phyloP scores from a whole-genome alignment of 2,888 invertebrate species.

The Leistus spinibarbis region DNA sequence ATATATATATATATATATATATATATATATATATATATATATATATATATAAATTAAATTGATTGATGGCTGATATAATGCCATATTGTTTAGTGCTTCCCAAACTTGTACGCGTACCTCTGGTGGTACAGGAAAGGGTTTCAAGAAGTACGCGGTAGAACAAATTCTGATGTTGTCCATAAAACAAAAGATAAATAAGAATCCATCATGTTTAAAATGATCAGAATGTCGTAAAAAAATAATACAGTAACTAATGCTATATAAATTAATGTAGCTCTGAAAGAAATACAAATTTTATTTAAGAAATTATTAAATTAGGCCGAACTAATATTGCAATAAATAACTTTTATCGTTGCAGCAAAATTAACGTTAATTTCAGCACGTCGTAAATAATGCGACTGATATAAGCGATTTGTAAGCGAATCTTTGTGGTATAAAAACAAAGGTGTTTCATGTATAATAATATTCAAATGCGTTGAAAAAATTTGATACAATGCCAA shows the following conservation, averaged over 20 bases:
- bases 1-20: too few species aligned
- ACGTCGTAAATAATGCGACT: not conserved
- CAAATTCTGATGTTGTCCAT: too few species aligned
- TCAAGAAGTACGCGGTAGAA: too few species aligned
- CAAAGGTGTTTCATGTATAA: conserved; percentile 4
- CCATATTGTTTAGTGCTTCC: too few species aligned
- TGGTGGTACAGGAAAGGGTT: too few species aligned
- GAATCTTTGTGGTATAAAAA: not conserved
- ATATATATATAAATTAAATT: too few species aligned
- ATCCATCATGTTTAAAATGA: too few species aligned
- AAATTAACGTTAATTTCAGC: not conserved
- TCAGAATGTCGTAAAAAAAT: too few species aligned
- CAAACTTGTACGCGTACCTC: too few species aligned
- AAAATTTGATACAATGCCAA: not conserved
- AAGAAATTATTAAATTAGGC: not conserved
- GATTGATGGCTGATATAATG: too few species aligned
- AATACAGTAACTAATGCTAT: not conserved
- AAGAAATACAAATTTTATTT: not conserved
- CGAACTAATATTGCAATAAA: not conserved
- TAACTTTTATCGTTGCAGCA: not conserved
- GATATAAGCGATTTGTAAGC: not conserved
- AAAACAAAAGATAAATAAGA: too few species aligned
- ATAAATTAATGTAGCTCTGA: not conserved
- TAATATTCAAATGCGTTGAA: not conserved
- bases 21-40: too few species aligned